Evolutionary conservation across 2,888 invertebrate genomes (phyloP).

Genomic region (Polydrusus tereticollis): DNA sequence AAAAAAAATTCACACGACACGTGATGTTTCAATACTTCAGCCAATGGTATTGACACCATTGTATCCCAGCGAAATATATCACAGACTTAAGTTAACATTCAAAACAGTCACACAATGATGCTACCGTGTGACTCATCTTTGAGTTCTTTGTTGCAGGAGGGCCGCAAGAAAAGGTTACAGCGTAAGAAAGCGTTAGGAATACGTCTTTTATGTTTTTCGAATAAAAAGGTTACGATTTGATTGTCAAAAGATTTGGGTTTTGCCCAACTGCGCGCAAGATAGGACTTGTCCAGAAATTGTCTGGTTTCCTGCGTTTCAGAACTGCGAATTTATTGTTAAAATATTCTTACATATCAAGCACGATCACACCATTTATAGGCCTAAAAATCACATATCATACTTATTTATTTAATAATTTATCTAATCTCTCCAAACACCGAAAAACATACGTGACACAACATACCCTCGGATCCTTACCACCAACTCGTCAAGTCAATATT

Average conservation of each 20-base stretch:
- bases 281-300: slow-evolving; percentile 8
- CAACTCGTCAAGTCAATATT: slow-evolving; percentile 39
- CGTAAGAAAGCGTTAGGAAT: slow-evolving; percentile 24
- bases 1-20: slow-evolving; percentile 31
- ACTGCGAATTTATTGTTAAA: background rate
- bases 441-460: slow-evolving; percentile 31
- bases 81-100: slow-evolving; percentile 26
- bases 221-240: slow-evolving; percentile 28
- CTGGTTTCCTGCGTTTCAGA: background rate
- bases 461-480: slow-evolving; percentile 26
- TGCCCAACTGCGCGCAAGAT: slow-evolving; percentile 20
- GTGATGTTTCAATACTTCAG: slow-evolving; percentile 30
- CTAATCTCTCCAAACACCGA: slow-evolving; percentile 8
- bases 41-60: slow-evolving; percentile 25
- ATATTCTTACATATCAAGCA: too few relatives aligned
- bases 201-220: slow-evolving; percentile 26
- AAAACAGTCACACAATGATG: slow-evolving; percentile 12
- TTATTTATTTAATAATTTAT: background rate
- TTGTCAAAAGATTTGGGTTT: slow-evolving; percentile 27
- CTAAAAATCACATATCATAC: slow-evolving; percentile 4
- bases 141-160: slow-evolving; percentile 12
- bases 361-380: too few relatives aligned
- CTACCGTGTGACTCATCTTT: too few relatives aligned
- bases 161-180: slow-evolving; percentile 8
- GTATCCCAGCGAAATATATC: slow-evolving; percentile 28